Percentiles rank a stretch among this genome's conserved stretches.
Conservation (phyloP, 2,113 vertebrate species). For the Bothrops jararaca region DNA sequence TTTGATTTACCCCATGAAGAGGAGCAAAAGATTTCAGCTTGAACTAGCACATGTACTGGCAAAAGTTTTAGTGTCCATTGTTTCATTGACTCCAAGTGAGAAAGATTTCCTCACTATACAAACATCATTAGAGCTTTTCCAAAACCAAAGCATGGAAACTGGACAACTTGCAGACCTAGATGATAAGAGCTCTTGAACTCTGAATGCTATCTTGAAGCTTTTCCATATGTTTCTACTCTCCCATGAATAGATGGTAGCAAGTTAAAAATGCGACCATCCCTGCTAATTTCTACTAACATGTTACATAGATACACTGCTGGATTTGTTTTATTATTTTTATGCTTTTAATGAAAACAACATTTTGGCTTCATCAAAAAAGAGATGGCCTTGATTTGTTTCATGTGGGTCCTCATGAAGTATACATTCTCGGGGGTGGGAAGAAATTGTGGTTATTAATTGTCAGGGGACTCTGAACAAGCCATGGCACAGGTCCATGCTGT, state of each 20-base stretch:
- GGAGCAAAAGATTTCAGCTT: neutral
- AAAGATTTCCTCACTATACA: neutral
- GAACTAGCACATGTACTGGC: neutral
- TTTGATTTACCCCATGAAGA: neutral
- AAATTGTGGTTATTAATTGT: neutral
- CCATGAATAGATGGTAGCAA: too few species aligned
- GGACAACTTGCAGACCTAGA: accelerated
- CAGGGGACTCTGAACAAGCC: neutral
- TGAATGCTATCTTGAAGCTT: neutral
- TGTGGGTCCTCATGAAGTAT: neutral
- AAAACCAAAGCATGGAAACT: neutral
- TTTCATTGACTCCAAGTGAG: neutral
- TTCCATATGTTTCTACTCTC: too few species aligned
- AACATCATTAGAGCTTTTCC: neutral
- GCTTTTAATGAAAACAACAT: neutral
- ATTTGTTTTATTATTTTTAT: neutral
- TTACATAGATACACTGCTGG: accelerated
- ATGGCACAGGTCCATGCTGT: neutral
- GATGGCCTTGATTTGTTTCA: neutral
- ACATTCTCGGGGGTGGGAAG: too few species aligned
- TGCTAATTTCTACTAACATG: neutral
- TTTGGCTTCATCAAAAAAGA: neutral
- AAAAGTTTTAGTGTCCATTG: neutral
- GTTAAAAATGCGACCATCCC: neutral
- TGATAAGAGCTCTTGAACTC: neutral